Evolutionary conservation across 2,797 vertebrate species (phyloP).

Genomic region (Lepilemur septentrionalis): DNA sequence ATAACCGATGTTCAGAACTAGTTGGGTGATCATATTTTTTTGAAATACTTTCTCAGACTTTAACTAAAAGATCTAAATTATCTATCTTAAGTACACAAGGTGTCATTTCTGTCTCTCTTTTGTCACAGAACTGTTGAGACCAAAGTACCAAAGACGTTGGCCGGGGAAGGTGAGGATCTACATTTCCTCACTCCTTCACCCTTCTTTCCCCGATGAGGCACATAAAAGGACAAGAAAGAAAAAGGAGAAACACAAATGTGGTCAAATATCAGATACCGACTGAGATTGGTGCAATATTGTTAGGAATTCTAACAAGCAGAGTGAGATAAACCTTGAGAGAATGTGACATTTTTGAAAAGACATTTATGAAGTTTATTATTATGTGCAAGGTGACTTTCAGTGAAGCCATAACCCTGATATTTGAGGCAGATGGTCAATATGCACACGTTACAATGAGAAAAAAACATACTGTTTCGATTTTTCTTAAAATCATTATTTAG

Average conservation of each 20-base stretch:
- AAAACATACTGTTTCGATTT: not conserved
- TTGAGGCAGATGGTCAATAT: not conserved
- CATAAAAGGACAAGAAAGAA: not conserved
- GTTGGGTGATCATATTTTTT: not conserved
- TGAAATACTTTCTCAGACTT: not conserved
- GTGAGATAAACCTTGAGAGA: not conserved
- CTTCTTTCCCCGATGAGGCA: not conserved
- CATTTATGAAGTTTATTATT: not conserved
- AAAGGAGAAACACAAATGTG: not conserved
- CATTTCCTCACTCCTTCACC: not conserved
- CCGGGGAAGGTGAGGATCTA: fast-evolving
- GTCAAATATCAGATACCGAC: not conserved
- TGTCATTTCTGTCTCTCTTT: not conserved
- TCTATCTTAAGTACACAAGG: not conserved
- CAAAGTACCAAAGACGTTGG: not conserved
- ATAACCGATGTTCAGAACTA: not conserved
- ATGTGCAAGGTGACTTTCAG: not conserved
- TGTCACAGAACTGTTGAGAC: not conserved
- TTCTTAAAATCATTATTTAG: not conserved
- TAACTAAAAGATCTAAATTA: not conserved
- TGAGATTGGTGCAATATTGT: not conserved
- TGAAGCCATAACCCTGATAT: not conserved
- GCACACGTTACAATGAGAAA: not conserved
- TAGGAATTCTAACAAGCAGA: not conserved
- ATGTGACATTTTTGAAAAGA: not conserved